Conservation (phyloP, 2,113 vertebrate species). For the Polypterus bichir region DNA sequence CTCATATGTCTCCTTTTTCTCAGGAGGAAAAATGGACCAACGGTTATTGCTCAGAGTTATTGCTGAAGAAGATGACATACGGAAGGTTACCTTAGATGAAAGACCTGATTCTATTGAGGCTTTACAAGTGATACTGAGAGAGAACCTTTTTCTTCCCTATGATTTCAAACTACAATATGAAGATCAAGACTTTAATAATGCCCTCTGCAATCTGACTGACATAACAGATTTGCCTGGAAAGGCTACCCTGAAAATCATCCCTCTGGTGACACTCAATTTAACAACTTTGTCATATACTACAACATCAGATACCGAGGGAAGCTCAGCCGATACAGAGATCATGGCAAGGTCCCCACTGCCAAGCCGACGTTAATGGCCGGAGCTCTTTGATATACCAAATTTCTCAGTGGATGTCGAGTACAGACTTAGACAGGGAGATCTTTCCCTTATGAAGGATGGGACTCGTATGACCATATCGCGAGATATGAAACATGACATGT, state of each 20-base stretch:
- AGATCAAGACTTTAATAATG: constrained; percentile 11
- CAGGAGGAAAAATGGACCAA: background rate
- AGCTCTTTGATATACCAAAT: constrained; percentile 9
- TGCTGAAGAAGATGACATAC: constrained; percentile 7
- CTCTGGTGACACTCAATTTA: constrained; percentile 1
- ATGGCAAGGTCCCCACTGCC: background rate
- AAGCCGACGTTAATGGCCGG: background rate
- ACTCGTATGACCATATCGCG: constrained; percentile 10
- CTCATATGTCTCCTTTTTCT: too few species aligned
- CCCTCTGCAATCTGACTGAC: constrained; percentile 11
- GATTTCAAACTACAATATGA: constrained; percentile 11
- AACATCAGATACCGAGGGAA: background rate
- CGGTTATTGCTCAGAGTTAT: constrained; percentile 7
- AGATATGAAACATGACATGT: constrained; percentile 15
- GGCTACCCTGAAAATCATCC: constrained; percentile 6
- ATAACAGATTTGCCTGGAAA: constrained; percentile 5
- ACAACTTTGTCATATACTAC: constrained; percentile 2
- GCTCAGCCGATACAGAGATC: constrained; percentile 8
- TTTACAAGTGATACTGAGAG: background rate
- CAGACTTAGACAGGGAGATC: constrained; percentile 8
- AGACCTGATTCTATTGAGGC: too few species aligned
- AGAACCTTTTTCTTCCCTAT: background rate
- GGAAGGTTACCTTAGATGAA: constrained; percentile 10
- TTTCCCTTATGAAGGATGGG: constrained; percentile 11
- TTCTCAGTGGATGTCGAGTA: constrained; percentile 12